These are phyloP conservation scores for Itoplectis maculator DNA, from an alignment of 2,888 invertebrate genomes.

Conservation along the genomic window DNA sequence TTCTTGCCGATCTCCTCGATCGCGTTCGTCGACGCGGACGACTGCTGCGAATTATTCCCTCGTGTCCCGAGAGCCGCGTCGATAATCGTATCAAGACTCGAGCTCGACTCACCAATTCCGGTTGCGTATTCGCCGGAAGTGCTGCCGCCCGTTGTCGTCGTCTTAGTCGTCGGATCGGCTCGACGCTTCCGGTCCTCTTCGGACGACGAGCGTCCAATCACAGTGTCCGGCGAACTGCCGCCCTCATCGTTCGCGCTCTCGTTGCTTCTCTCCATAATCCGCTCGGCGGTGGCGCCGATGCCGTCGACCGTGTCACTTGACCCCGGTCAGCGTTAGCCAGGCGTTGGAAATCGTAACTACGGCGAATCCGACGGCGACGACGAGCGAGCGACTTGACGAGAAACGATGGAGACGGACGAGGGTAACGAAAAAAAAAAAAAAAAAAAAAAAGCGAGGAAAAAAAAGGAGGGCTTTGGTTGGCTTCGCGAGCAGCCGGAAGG, in stretches of 20 bases:
- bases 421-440: constrained; percentile 24
- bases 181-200: constrained; percentile 75
- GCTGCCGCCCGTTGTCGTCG: no score
- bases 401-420: background rate
- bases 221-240: constrained; percentile 79
- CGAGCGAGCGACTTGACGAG: no score
- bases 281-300: constrained; percentile 28
- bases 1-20: constrained; percentile 71
- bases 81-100: constrained; percentile 78
- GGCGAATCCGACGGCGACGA: constrained; percentile 5
- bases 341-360: constrained; percentile 45
- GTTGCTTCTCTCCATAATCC: constrained; percentile 75
- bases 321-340: constrained; percentile 26
- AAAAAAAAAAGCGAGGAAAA: constrained; percentile 24
- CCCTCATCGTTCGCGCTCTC: constrained; percentile 77
- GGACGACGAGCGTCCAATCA: constrained; percentile 78
- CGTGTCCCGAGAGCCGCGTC: constrained; percentile 45
- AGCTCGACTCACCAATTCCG: constrained; percentile 77
- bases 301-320: no score
- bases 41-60: background rate
- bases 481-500: constrained; percentile 74
- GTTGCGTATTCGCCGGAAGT: constrained; percentile 75
- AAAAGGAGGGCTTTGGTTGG: constrained; percentile 66
- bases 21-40: constrained; percentile 43
- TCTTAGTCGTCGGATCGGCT: constrained; percentile 30